Base-by-base conservation (phyloP, 2,113 vertebrate genomes). In the Leucoraja erinaceus region DNA sequence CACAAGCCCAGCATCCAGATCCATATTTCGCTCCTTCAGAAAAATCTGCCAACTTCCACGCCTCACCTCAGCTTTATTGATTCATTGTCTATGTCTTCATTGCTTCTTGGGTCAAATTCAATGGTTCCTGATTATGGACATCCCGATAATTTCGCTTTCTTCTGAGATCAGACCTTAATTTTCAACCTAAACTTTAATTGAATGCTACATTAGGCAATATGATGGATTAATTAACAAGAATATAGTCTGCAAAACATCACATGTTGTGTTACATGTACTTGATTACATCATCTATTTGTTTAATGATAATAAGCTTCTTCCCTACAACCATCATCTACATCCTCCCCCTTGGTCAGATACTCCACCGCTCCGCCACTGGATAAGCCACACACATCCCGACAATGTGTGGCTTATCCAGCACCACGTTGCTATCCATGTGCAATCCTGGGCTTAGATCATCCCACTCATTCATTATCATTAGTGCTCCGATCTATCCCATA, bases 181-280 rank as follows among this genome's bases (percentile, higher is more conserved):
- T 10, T 9, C 63, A 68, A 0, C 86, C 63, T 28, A 90, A 90
- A 68, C 18, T 38, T n/a, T 66, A 61, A 14, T 68, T 33, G 28
- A n/a, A 90, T 33, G 33, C 68, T 33, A 90, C 33, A n/a, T 38
- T 90, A 68, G 68, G 86, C 86, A n/a, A 90, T 63, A 59, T 68
- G 61, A 33, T 66, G 16, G 61, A 6, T 68, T 90, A 90, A 66
- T 9, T 90, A 66, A 88, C 59, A 7, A 31, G 83, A 12, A 88
- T 63, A 88, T n/a, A 63, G 56, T 59, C 83, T 88, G 84, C 25
- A n/a, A 59, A 63, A 12, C 61, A 88, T 59, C 84, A 88, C 63
- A 59, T 66, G 56, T 88, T 88, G 59, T 31, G 61, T 66, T 66
- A 28, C 63, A 59, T 31, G 63, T n/a, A 59, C 10, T 31, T 63